Percentiles rank a stretch among this genome's conserved stretches.
These are phyloP conservation scores for Microctenopoma lineatum DNA, from an alignment of 2,797 vertebrate genomes.

Conservation along the genomic window DNA sequence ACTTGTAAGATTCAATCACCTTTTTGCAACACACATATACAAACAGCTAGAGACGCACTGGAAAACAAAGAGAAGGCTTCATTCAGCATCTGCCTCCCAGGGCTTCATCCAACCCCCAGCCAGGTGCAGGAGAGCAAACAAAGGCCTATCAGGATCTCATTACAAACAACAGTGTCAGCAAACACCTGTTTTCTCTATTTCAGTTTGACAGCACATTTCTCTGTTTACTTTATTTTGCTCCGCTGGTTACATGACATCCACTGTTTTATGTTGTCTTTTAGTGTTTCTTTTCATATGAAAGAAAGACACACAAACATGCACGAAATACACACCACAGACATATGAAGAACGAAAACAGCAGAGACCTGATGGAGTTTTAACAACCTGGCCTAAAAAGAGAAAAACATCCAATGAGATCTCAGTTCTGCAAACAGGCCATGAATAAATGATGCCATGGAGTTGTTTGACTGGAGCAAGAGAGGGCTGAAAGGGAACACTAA, in stretches of 20 bases:
- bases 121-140: constrained; percentile 65
- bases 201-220: background rate
- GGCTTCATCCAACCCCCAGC: constrained; percentile 28
- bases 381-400: background rate
- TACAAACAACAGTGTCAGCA: constrained; percentile 32
- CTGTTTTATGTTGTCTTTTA: constrained; percentile 13
- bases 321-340: background rate
- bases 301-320: constrained; percentile 3
- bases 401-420: constrained; percentile 20
- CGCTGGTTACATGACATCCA: constrained; percentile 1
- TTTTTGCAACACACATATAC: constrained; percentile 2
- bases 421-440: constrained; percentile 19
- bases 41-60: constrained; percentile 9
- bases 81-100: constrained; percentile 47
- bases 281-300: background rate
- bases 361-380: constrained; percentile 18
- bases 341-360: background rate
- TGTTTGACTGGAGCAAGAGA: constrained; percentile 10
- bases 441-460: constrained; percentile 50
- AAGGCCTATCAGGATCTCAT: constrained; percentile 50
- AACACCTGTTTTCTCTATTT: constrained; percentile 26
- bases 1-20: background rate
- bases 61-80: constrained; percentile 36
- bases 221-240: constrained; percentile 6
- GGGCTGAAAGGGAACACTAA: background rate